phyloP scores from a whole-genome alignment of 2,888 invertebrate species.

The Camponotus fellah region DNA sequence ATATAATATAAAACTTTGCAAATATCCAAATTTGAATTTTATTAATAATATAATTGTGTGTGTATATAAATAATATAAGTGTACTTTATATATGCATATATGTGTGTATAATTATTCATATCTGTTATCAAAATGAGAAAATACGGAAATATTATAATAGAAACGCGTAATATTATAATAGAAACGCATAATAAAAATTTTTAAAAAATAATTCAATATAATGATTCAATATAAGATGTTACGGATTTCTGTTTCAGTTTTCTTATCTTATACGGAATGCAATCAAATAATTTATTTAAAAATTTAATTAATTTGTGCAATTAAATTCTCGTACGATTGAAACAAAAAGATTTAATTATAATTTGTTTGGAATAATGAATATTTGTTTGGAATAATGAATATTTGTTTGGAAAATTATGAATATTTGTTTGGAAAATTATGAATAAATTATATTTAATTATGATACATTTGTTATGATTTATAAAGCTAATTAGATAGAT shows the following conservation, averaged over 20 bases:
- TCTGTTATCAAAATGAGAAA: slow-evolving; percentile 5
- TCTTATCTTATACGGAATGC: slow-evolving; percentile 7
- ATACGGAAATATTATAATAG: not conserved
- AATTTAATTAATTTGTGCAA: slow-evolving; percentile 3
- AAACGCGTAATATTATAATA: too few species aligned
- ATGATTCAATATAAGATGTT: not conserved
- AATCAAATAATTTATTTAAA: not conserved
- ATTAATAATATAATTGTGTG: not conserved
- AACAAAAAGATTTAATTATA: not conserved
- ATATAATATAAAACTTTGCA: not conserved
- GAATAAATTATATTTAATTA: slow-evolving; percentile 29
- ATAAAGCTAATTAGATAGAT: slow-evolving; percentile 8
- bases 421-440: not conserved
- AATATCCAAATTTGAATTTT: not conserved
- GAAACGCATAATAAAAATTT: slow-evolving; percentile 2
- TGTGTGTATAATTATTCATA: not conserved
- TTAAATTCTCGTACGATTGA: not conserved
- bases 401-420: not conserved
- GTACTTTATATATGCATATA: not conserved
- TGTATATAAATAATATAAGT: not conserved
- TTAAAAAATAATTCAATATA: not conserved
- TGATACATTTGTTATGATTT: not conserved
- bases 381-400: too few species aligned
- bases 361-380: not conserved
- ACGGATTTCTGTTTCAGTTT: not conserved